Percentiles rank a stretch among this genome's conserved stretches.
Evolutionary conservation across 2,113 vertebrate genomes (phyloP).

Genomic region (Trogon melanurus): DNA sequence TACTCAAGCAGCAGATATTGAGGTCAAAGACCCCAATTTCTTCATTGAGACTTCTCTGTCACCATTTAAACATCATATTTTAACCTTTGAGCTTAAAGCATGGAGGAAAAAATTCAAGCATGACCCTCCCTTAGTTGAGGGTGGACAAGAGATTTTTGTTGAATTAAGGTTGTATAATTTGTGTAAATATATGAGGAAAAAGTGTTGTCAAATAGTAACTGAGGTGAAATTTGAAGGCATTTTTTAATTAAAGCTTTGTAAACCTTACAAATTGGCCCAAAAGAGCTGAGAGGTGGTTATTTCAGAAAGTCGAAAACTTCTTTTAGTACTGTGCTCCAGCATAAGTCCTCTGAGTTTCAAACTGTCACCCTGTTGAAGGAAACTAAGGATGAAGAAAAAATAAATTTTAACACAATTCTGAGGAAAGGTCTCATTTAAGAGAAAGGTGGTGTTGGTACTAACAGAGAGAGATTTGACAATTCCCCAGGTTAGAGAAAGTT

Average conservation of each 20-base stretch:
- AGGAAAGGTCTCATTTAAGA: not conserved
- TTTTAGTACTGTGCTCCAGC: not conserved
- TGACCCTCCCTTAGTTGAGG: conserved; percentile 5
- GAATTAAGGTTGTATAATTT: conserved; percentile 37
- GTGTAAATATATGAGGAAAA: conserved; percentile 46
- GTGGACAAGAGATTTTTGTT: conserved; percentile 1
- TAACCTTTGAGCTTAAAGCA: conserved; percentile 72
- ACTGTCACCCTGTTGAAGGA: not conserved
- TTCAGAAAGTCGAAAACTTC: not conserved
- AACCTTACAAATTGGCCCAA: not conserved
- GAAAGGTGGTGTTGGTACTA: not conserved
- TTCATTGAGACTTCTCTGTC: conserved; percentile 68
- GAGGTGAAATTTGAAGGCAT: conserved; percentile 38
- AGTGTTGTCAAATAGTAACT: conserved; percentile 20
- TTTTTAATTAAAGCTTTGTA: not conserved
- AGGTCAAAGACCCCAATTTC: conserved; percentile 76
- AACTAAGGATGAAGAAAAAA: not conserved
- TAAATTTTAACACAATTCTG: not conserved
- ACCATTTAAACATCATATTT: conserved; percentile 68
- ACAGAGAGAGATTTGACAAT: not conserved
- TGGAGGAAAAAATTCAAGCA: conserved; percentile 64
- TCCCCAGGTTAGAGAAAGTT: not conserved
- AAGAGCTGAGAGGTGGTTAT: not conserved
- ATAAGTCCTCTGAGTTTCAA: not conserved
- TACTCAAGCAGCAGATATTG: conserved; percentile 62